phyloP scores from a whole-genome alignment of 2,888 invertebrate genomes.

The Caradrina kadenii region DNA sequence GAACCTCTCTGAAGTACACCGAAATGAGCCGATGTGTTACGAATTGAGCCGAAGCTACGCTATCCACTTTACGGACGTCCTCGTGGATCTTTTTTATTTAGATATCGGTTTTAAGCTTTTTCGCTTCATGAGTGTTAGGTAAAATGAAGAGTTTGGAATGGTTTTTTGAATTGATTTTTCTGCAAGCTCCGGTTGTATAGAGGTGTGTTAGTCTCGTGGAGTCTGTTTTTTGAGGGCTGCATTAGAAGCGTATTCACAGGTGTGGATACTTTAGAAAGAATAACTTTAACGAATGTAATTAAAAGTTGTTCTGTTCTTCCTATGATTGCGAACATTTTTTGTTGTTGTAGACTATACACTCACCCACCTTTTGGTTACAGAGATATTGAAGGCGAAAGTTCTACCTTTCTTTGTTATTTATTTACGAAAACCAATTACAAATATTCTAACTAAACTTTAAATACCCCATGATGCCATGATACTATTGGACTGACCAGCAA shows the following conservation, averaged over 20 bases:
- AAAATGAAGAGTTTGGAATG: conserved; percentile 24
- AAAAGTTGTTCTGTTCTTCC: no score
- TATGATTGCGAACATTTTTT: no score
- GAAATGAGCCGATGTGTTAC: conserved; percentile 17
- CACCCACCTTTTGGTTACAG: no score
- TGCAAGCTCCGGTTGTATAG: conserved; percentile 1
- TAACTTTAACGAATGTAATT: background rate
- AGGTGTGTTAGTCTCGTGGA: background rate
- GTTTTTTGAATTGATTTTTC: conserved; percentile 31
- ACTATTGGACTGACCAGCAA: no score
- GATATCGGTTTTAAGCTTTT: conserved; percentile 53
- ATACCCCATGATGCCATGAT: no score
- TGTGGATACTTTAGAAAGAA: background rate
- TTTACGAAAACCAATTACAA: no score
- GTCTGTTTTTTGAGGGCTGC: background rate
- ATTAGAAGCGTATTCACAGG: background rate
- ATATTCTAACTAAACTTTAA: no score
- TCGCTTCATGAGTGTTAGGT: conserved; percentile 45
- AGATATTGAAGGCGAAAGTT: no score
- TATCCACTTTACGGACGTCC: conserved; percentile 40
- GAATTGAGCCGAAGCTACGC: conserved; percentile 37
- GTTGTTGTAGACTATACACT: no score
- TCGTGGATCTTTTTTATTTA: conserved; percentile 37
- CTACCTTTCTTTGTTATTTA: no score
- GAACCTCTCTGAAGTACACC: conserved; percentile 32